These are phyloP conservation scores for Dermolepida albohirtum DNA, from an alignment of 2,888 invertebrate genomes.

Conservation along the genomic window DNA sequence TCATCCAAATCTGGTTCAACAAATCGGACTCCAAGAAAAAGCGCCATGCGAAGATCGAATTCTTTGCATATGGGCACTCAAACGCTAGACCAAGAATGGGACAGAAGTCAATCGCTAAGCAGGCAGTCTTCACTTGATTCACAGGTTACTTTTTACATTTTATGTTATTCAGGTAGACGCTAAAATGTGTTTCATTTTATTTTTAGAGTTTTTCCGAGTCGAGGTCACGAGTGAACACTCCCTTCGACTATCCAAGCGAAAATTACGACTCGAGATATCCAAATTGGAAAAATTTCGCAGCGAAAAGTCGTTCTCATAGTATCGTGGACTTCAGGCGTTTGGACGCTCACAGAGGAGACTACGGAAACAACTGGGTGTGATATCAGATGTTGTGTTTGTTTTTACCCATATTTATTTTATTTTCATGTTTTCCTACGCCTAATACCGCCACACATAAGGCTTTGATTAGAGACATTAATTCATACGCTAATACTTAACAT, in stretches of 20 bases:
- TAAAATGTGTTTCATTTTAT: conserved; percentile 44
- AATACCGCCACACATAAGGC: conserved; percentile 42
- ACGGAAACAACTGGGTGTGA: conserved; percentile 60
- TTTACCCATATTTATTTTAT: conserved; percentile 27
- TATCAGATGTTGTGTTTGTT: conserved; percentile 41
- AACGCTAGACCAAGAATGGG: conserved; percentile 30
- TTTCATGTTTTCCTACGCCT: conserved; percentile 12
- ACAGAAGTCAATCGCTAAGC: conserved; percentile 34
- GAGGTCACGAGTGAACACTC: conserved; percentile 67
- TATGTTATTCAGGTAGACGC: background rate
- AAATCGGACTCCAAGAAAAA: conserved; percentile 53
- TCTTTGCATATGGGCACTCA: conserved; percentile 56
- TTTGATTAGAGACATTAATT: conserved; percentile 43
- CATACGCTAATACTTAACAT: conserved; percentile 2
- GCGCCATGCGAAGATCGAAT: conserved; percentile 59
- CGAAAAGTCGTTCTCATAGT: conserved; percentile 59
- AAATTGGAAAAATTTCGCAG: conserved; percentile 22
- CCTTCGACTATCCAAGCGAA: conserved; percentile 60
- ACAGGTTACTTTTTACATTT: conserved; percentile 19
- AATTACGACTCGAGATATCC: conserved; percentile 37
- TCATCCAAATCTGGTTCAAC: conserved; percentile 52
- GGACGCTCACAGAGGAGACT: conserved; percentile 52
- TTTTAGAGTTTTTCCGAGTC: conserved; percentile 69
- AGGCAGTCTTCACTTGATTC: conserved; percentile 44
- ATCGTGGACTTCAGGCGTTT: conserved; percentile 66